phyloP scores from a whole-genome alignment of 2,113 vertebrate genomes.

The Elgaria multicarinata region DNA sequence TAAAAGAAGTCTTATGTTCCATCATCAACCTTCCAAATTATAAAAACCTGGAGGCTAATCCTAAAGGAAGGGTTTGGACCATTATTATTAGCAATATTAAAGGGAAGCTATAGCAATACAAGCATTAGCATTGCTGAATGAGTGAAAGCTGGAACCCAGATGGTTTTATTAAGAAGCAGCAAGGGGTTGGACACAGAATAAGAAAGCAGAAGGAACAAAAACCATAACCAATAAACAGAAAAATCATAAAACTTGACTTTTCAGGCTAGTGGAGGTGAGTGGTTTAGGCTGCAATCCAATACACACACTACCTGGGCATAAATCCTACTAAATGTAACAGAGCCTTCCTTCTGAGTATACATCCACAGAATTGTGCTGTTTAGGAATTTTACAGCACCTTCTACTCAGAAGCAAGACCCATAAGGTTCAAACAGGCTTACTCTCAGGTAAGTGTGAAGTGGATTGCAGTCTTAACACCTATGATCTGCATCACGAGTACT shows the following conservation, averaged over 20 bases:
- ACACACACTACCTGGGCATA: background rate
- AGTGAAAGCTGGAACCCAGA: background rate
- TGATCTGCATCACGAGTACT: background rate
- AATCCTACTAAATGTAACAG: background rate
- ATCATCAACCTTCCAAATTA: background rate
- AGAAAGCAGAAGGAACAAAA: background rate
- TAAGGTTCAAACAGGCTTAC: background rate
- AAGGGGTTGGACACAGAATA: background rate
- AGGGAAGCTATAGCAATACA: background rate
- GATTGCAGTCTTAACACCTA: background rate
- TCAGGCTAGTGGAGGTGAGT: too few species aligned
- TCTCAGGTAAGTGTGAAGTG: background rate
- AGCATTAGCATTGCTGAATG: background rate
- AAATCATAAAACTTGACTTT: background rate
- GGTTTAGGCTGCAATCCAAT: background rate
- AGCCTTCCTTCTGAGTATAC: background rate
- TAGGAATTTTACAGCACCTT: background rate
- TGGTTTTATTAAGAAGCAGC: background rate
- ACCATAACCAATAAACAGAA: background rate
- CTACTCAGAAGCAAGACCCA: background rate
- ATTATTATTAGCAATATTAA: background rate
- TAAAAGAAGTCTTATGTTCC: background rate
- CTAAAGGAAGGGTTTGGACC: background rate
- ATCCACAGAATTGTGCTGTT: too few species aligned
- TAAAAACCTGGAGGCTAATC: background rate